Conservation (phyloP, 92 coral and sea anemone species). For the Muricea muricata region DNA sequence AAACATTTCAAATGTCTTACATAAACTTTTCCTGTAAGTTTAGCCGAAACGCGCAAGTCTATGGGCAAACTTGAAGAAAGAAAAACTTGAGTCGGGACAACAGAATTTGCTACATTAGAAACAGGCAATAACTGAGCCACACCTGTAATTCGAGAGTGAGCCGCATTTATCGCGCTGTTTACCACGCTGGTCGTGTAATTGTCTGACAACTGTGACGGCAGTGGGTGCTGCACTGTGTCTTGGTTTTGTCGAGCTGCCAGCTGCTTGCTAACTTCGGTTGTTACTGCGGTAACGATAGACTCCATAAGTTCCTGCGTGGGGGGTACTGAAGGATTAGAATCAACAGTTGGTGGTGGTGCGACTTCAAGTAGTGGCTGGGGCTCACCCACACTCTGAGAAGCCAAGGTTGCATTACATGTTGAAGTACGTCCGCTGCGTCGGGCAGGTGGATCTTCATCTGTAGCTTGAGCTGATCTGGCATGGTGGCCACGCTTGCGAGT, state of each 20-base stretch:
- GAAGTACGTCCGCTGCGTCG: no score
- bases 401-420: no score
- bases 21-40: not conserved
- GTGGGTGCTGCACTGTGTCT: no score
- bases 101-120: not conserved
- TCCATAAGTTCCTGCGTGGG: no score
- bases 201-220: not conserved
- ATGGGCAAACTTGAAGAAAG: not conserved
- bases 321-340: no score
- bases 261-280: not conserved
- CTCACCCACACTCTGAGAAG: no score
- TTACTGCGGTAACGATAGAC: not conserved
- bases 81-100: not conserved
- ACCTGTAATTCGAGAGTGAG: not conserved
- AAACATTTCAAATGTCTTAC: no score
- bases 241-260: not conserved
- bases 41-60: not conserved
- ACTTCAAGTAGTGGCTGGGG: no score
- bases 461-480: no score
- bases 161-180: not conserved
- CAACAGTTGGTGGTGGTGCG: no score
- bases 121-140: not conserved
- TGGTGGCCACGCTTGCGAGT: no score
- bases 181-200: not conserved
- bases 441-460: no score